phyloP scores from a whole-genome alignment of 2,888 invertebrate species.

The Steinernema scapterisci region DNA sequence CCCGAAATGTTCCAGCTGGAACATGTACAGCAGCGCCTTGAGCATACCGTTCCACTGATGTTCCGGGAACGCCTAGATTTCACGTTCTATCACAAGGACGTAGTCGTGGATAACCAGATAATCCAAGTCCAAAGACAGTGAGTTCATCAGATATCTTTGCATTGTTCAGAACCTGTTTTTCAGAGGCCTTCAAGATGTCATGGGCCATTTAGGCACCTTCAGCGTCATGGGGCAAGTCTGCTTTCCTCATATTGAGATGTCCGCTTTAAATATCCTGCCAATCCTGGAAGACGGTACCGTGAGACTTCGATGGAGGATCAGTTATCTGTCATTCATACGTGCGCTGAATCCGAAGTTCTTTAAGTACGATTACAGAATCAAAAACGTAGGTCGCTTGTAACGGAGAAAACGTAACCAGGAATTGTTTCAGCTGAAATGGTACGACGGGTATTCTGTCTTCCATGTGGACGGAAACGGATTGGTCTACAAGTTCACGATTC shows the following conservation, averaged over 20 bases:
- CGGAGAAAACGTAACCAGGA: too few species aligned
- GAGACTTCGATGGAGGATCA: conserved; percentile 62
- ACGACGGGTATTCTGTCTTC: conserved; percentile 63
- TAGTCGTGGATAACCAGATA: conserved; percentile 62
- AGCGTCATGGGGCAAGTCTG: conserved; percentile 49
- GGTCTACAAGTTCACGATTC: conserved; percentile 55
- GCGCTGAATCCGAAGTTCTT: conserved; percentile 41
- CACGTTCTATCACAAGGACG: conserved; percentile 64
- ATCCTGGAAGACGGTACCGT: conserved; percentile 66
- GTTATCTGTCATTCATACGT: conserved; percentile 48
- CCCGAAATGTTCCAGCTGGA: conserved; percentile 62
- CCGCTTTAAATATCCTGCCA: conserved; percentile 47
- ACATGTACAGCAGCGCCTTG: conserved; percentile 57
- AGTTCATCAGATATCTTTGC: background rate
- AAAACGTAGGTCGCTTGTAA: conserved; percentile 38
- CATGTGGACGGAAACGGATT: conserved; percentile 63
- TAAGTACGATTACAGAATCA: conserved; percentile 35
- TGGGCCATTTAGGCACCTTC: conserved; percentile 56
- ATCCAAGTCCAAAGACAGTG: conserved; percentile 47
- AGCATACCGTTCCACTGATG: conserved; percentile 61
- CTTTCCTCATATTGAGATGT: conserved; percentile 56
- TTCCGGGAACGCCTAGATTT: conserved; percentile 61
- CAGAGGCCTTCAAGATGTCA: conserved; percentile 53
- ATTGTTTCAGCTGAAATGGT: conserved; percentile 58
- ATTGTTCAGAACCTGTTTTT: background rate